A percentile compares a stretch with the other conserved stretches of the same genome.
These are phyloP conservation scores for Nannospalax galili DNA, from an alignment of 2,113 vertebrate species.

Conservation along the genomic window DNA sequence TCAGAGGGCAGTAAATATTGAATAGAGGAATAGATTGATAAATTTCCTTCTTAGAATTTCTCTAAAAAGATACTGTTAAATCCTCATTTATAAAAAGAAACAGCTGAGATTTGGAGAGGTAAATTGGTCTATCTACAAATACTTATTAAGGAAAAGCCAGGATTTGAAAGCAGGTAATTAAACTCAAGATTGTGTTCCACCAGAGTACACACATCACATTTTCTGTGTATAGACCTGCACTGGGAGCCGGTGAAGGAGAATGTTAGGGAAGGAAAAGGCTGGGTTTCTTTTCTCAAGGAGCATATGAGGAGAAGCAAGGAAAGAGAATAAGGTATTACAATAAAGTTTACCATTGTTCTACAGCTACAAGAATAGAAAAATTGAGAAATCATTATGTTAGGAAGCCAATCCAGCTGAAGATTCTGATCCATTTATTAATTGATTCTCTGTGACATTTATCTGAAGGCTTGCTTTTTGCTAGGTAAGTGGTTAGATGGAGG, in stretches of 20 bases:
- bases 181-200: background rate
- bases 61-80: constrained; percentile 28
- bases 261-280: constrained; percentile 4
- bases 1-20: constrained; percentile 40
- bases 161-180: constrained; percentile 22
- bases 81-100: constrained; percentile 31
- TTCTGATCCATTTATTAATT: background rate
- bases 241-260: background rate
- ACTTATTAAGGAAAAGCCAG: constrained; percentile 20
- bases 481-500: background rate
- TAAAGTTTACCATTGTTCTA: background rate
- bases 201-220: background rate
- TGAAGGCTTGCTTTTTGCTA: constrained; percentile 44
- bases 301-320: background rate
- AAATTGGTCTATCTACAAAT: constrained; percentile 1
- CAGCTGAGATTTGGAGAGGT: constrained; percentile 36
- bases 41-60: constrained; percentile 44
- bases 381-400: background rate
- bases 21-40: constrained; percentile 10
- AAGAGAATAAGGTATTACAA: background rate
- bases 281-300: background rate
- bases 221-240: background rate
- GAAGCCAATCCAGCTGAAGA: background rate
- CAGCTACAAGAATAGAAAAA: background rate
- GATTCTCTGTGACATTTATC: background rate